A percentile compares a stretch with the other conserved stretches of the same genome.
These are phyloP conservation scores for Onychostruthus taczanowskii DNA, from an alignment of 2,113 vertebrate species.

Conservation along the genomic window DNA sequence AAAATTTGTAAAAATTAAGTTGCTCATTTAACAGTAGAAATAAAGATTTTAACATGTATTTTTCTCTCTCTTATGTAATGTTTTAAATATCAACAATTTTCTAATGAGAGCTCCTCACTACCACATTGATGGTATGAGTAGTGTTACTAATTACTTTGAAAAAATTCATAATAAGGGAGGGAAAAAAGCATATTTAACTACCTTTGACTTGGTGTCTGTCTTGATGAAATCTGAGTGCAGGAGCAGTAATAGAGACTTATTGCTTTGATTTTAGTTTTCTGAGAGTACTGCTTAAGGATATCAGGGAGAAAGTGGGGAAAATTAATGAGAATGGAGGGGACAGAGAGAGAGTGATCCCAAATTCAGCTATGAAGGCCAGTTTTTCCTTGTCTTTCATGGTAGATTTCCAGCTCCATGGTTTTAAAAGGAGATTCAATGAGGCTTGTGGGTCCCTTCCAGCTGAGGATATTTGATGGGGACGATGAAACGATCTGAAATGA, in stretches of 20 bases:
- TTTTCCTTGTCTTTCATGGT: background rate
- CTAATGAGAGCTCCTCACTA: background rate
- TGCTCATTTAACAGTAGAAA: background rate
- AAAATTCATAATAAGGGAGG: background rate
- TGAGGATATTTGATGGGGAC: background rate
- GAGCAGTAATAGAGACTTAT: background rate
- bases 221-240: background rate
- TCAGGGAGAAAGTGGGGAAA: background rate
- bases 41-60: background rate
- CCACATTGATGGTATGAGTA: background rate
- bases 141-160: background rate
- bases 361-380: background rate
- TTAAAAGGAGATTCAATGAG: background rate
- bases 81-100: background rate
- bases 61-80: background rate
- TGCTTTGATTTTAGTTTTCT: background rate
- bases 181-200: background rate
- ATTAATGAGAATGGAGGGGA: background rate
- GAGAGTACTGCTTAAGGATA: background rate
- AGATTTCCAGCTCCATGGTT: background rate
- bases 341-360: background rate
- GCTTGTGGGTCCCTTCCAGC: background rate
- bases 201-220: background rate
- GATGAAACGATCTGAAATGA: background rate
- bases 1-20: background rate